phyloP scores from a whole-genome alignment of 2,113 vertebrate genomes.

The Mobula hypostoma region DNA sequence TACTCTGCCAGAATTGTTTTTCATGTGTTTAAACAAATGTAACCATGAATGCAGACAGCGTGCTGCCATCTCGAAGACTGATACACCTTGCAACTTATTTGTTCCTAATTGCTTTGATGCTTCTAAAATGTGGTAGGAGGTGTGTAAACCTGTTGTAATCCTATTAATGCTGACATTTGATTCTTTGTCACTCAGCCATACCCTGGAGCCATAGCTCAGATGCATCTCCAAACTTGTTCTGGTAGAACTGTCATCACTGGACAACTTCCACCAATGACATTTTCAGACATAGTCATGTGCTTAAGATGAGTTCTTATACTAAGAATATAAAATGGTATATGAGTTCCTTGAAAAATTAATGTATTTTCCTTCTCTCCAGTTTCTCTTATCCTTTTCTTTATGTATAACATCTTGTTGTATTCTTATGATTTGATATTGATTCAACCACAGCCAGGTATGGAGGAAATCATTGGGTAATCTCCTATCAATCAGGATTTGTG shows the following conservation, averaged over 20 bases:
- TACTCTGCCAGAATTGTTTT: neutral
- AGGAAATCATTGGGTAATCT: no score
- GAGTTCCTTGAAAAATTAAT: no score
- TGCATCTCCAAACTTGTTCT: neutral
- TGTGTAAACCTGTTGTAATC: constrained; percentile 49
- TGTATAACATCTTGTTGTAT: no score
- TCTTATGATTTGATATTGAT: no score
- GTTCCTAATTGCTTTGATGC: constrained; percentile 52
- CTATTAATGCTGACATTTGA: constrained; percentile 48
- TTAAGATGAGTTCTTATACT: neutral
- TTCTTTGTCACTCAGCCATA: constrained; percentile 48
- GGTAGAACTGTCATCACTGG: neutral
- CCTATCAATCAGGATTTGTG: no score
- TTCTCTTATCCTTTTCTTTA: neutral
- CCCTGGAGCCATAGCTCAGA: constrained; percentile 43
- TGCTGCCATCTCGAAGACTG: neutral
- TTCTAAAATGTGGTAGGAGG: constrained; percentile 45
- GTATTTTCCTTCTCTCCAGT: neutral
- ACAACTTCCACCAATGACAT: neutral
- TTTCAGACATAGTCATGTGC: no score
- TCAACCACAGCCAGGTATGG: no score
- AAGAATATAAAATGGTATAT: neutral
- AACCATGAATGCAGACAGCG: neutral
- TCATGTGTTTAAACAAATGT: neutral
- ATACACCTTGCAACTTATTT: constrained; percentile 40